Percentiles rank a stretch among this genome's conserved stretches.
phyloP scores from a whole-genome alignment of 2,113 vertebrate species.

The Macaca fascicularis region DNA sequence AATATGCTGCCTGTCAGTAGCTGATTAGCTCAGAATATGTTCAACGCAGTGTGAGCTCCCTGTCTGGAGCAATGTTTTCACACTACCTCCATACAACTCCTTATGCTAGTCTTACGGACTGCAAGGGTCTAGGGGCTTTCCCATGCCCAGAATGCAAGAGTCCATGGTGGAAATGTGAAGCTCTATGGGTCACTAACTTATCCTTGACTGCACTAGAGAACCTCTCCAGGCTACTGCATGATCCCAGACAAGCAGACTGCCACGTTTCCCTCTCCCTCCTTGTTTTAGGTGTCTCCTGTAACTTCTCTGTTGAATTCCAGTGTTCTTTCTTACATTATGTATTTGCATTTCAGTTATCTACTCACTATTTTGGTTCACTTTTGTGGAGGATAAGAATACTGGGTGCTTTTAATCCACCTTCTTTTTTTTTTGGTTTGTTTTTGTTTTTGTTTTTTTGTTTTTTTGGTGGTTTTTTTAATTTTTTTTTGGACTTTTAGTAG shows the following conservation, averaged over 20 bases:
- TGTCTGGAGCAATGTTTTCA: background rate
- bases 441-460: too few species aligned
- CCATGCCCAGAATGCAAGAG: background rate
- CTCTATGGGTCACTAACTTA: background rate
- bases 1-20: background rate
- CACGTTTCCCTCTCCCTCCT: background rate
- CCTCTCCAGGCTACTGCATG: background rate
- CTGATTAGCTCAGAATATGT: background rate
- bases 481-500: too few species aligned
- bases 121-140: background rate
- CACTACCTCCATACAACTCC: background rate
- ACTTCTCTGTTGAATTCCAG: background rate
- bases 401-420: background rate
- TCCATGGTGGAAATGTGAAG: background rate
- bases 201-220: background rate
- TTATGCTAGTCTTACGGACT: background rate
- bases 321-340: background rate
- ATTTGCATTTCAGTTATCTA: background rate
- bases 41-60: background rate
- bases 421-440: rapidly evolving
- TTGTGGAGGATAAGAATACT: background rate
- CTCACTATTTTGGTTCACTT: background rate
- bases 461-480: too few species aligned
- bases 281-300: background rate
- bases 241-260: background rate